These are phyloP conservation scores for Petrocephalus sullivani DNA, from an alignment of 2,797 vertebrate genomes.

Conservation along the genomic window DNA sequence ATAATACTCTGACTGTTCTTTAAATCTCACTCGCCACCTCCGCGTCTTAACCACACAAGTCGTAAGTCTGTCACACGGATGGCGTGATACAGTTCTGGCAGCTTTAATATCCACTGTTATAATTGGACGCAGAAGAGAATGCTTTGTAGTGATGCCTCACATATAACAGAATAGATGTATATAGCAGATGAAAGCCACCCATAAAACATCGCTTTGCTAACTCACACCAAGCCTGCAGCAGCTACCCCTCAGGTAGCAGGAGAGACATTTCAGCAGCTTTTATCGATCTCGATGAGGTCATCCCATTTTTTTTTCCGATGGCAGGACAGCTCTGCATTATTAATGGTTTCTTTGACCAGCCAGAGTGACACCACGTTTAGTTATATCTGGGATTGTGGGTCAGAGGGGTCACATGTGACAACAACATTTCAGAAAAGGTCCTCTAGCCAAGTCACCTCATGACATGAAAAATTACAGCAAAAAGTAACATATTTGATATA, in stretches of 20 bases:
- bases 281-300: slow-evolving; percentile 75
- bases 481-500: background rate
- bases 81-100: background rate
- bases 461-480: background rate
- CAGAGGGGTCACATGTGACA: slow-evolving; percentile 59
- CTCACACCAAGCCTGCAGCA: background rate
- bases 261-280: slow-evolving; percentile 53
- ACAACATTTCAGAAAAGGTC: background rate
- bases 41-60: background rate
- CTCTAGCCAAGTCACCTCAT: background rate
- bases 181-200: slow-evolving; percentile 15
- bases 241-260: slow-evolving; percentile 48
- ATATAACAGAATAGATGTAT: background rate
- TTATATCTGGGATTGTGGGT: slow-evolving; percentile 70
- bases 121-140: background rate
- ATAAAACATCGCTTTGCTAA: background rate
- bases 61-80: background rate
- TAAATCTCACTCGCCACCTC: background rate
- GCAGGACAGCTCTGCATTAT: slow-evolving; percentile 67
- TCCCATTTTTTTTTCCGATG: slow-evolving; percentile 71
- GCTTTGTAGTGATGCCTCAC: background rate
- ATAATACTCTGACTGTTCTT: background rate
- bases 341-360: slow-evolving; percentile 70
- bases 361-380: slow-evolving; percentile 71
- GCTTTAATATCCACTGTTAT: background rate